A percentile compares a stretch with the other conserved stretches of the same genome.
These are phyloP conservation scores for Epizoanthus scotinus DNA, from an alignment of 92 coral and sea anemone species.

Conservation along the genomic window DNA sequence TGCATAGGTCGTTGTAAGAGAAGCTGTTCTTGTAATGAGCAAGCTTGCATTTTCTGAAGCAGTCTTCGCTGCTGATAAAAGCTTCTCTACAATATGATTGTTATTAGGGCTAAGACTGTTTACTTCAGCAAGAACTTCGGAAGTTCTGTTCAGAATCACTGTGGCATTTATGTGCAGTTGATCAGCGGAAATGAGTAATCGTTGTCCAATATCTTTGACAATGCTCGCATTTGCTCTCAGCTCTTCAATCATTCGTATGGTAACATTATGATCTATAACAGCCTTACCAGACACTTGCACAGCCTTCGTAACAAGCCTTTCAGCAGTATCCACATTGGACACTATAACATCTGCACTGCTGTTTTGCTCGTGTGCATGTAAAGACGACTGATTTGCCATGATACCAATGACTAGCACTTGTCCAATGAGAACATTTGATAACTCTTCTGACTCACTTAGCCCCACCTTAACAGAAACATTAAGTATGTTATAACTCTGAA, in stretches of 20 bases:
- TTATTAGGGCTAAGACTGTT: slow-evolving; percentile 55
- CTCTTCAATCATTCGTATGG: slow-evolving; percentile 25
- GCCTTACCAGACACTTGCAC: slow-evolving; percentile 7
- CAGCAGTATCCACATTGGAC: slow-evolving; percentile 43
- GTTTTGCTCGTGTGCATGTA: slow-evolving; percentile 55
- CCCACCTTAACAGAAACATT: slow-evolving; percentile 52
- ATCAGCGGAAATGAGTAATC: slow-evolving; percentile 47
- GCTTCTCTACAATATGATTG: slow-evolving; percentile 37
- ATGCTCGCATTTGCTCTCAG: slow-evolving; percentile 44
- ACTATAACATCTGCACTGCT: slow-evolving; percentile 54
- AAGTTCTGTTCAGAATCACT: slow-evolving; percentile 53
- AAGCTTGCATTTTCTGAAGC: slow-evolving; percentile 52
- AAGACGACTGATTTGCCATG: slow-evolving; percentile 50
- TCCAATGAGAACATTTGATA: slow-evolving; percentile 37
- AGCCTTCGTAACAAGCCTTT: slow-evolving; percentile 29
- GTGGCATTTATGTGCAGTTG: slow-evolving; percentile 56
- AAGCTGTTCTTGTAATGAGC: slow-evolving; percentile 35
- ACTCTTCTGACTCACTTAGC: slow-evolving; percentile 46
- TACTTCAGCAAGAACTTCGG: slow-evolving; percentile 37
- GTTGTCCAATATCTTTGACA: slow-evolving; percentile 42
- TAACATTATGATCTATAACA: slow-evolving; percentile 25
- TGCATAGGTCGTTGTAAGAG: slow-evolving; percentile 39
- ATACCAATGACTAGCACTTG: slow-evolving; percentile 55
- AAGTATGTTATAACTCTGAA: slow-evolving; percentile 45
- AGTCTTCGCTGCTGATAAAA: slow-evolving; percentile 41